These are phyloP conservation scores for Nothocercus julius DNA, from an alignment of 2,113 vertebrate species.

Conservation along the genomic window DNA sequence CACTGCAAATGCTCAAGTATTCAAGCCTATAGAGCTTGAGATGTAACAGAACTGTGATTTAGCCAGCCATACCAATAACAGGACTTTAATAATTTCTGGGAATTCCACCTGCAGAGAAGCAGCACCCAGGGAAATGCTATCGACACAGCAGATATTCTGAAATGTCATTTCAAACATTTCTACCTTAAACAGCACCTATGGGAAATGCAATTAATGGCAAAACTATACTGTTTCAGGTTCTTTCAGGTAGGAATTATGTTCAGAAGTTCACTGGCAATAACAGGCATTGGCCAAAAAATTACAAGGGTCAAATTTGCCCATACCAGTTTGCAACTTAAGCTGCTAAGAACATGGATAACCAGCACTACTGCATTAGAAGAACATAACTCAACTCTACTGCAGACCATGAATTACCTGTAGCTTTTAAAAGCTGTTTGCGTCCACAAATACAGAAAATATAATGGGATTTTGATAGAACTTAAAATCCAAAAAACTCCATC, in stretches of 20 bases:
- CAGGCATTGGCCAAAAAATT: neutral
- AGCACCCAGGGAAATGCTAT: neutral
- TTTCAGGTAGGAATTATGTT: neutral
- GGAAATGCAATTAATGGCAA: neutral
- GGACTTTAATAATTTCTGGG: neutral
- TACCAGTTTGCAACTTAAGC: rapidly evolving
- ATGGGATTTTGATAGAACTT: neutral
- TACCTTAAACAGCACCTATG: neutral
- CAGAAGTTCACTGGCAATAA: neutral
- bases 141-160: neutral
- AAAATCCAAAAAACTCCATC: neutral
- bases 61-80: neutral
- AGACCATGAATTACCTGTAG: neutral
- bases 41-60: neutral
- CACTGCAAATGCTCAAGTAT: neutral
- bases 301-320: neutral
- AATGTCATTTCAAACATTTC: neutral
- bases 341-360: neutral
- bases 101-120: neutral
- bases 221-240: neutral
- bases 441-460: neutral
- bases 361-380: neutral
- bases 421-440: neutral
- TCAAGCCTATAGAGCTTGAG: neutral
- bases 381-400: neutral